These are phyloP conservation scores for Montipora foliosa DNA, from an alignment of 64 coral and sea anemone species.

Conservation along the genomic window DNA sequence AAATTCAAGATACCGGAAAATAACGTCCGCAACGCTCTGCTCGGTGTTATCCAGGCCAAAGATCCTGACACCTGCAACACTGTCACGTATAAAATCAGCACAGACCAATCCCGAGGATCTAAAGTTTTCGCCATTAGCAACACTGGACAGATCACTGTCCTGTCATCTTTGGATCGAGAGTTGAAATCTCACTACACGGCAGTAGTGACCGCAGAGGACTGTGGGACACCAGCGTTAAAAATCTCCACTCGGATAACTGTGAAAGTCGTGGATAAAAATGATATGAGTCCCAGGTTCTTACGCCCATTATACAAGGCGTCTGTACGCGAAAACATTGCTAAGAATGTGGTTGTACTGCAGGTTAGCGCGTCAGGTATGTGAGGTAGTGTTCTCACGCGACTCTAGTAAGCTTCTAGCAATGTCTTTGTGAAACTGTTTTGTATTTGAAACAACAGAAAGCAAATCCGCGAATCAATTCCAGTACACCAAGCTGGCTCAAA, in stretches of 20 bases:
- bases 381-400: neutral
- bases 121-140: constrained; percentile 45
- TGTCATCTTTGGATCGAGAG: constrained; percentile 74
- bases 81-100: constrained; percentile 68
- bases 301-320: constrained; percentile 20
- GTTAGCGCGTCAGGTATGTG: constrained; percentile 80
- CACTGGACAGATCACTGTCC: constrained; percentile 51
- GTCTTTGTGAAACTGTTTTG: neutral
- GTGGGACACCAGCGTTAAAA: constrained; percentile 63
- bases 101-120: constrained; percentile 42
- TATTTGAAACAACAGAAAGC: neutral
- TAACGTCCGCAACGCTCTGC: neutral
- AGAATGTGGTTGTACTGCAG: constrained; percentile 29
- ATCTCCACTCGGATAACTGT: constrained; percentile 60
- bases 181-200: constrained; percentile 64
- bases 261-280: constrained; percentile 81
- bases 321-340: constrained; percentile 69
- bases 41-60: constrained; percentile 56
- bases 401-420: too few species aligned
- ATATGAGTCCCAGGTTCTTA: constrained; percentile 73
- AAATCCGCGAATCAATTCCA: too few species aligned
- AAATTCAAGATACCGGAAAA: constrained; percentile 57
- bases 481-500: too few species aligned
- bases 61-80: constrained; percentile 72
- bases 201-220: constrained; percentile 78